A percentile compares a stretch with the other conserved stretches of the same genome.
Conservation (phyloP, 2,113 vertebrate genomes). For the Ranitomeya imitator region DNA sequence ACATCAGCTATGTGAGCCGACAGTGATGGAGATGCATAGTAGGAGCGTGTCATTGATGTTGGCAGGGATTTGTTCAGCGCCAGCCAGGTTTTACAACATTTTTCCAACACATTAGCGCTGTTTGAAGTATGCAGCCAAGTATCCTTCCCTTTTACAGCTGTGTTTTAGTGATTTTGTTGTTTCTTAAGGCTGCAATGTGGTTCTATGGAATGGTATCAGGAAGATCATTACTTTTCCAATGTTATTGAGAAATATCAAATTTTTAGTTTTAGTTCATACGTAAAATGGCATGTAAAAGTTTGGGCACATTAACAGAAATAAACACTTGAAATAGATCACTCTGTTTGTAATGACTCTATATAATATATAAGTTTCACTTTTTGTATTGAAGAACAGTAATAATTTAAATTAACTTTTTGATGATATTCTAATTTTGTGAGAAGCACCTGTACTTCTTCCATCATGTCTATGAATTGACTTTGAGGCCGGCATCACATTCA, state of each 20-base stretch:
- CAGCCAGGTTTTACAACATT: not conserved
- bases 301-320: no score
- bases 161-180: not conserved
- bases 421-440: no score
- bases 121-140: not conserved
- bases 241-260: not conserved
- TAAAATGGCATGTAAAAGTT: no score
- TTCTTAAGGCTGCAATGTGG: not conserved
- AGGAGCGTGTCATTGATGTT: not conserved
- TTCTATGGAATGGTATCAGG: not conserved
- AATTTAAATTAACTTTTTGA: no score
- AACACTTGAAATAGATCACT: no score
- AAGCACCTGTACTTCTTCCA: no score
- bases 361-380: no score
- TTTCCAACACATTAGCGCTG: not conserved
- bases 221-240: not conserved
- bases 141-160: not conserved
- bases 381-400: no score
- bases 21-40: not conserved
- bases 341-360: no score
- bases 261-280: no score
- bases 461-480: no score
- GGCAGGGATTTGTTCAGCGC: not conserved
- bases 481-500: no score
- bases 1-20: not conserved